Evolutionary conservation across 2,888 invertebrate species (phyloP).

Genomic region (Trachelus iudaicus): DNA sequence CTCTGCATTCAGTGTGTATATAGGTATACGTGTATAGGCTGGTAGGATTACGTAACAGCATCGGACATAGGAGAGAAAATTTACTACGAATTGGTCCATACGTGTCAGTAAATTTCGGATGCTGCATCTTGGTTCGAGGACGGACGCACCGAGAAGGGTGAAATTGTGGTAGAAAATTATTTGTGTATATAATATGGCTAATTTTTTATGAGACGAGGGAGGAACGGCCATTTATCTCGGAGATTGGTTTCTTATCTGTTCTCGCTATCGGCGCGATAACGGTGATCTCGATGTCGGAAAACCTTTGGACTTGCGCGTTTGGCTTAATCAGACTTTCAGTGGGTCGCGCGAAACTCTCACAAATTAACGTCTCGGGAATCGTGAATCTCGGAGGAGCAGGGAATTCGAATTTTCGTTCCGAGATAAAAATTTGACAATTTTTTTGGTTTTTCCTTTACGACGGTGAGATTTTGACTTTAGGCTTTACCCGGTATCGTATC

Average conservation of each 20-base stretch:
- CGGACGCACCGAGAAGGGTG: background rate
- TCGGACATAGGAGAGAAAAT: too few relatives aligned
- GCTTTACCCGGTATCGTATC: background rate
- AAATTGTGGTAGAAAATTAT: background rate
- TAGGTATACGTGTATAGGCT: too few relatives aligned
- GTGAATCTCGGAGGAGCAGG: background rate
- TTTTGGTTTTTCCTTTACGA: background rate
- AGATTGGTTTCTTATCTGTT: background rate
- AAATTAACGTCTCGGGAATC: background rate
- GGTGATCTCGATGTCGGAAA: background rate
- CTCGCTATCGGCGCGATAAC: background rate
- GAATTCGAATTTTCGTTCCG: background rate
- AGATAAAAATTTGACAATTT: background rate
- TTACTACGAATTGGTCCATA: too few relatives aligned
- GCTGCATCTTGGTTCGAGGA: background rate
- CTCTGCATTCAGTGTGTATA: too few relatives aligned
- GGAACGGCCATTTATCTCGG: background rate
- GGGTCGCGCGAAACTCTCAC: background rate
- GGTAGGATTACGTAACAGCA: too few relatives aligned
- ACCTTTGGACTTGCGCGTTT: background rate
- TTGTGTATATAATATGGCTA: background rate
- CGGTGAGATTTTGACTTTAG: background rate
- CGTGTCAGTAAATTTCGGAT: too few relatives aligned
- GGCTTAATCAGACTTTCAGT: background rate
- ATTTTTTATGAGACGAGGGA: background rate